These are phyloP conservation scores for Chloroceryle amazona DNA, from an alignment of 2,797 vertebrate genomes.

Conservation along the genomic window DNA sequence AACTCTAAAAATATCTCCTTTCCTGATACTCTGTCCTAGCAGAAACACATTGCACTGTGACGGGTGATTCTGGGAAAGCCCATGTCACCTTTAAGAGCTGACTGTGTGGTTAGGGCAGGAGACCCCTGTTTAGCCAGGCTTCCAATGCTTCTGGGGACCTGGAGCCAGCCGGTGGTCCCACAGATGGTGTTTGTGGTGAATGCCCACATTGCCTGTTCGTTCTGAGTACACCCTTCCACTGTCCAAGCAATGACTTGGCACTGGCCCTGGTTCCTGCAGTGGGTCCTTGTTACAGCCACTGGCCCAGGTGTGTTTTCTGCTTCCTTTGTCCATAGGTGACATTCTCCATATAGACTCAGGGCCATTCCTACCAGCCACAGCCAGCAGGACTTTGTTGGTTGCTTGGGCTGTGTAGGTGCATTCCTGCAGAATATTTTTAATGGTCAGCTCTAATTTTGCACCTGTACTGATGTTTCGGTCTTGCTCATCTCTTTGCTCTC, in stretches of 20 bases:
- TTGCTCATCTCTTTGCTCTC: constrained; percentile 33
- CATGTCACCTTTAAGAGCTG: background rate
- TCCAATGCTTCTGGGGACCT: background rate
- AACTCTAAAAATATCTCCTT: background rate
- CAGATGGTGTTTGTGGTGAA: background rate
- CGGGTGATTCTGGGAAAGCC: background rate
- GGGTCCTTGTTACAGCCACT: accelerated
- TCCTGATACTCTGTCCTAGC: background rate
- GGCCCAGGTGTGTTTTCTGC: background rate
- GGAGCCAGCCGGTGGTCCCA: background rate
- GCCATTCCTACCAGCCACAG: background rate
- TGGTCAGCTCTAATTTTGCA: background rate
- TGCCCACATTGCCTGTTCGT: accelerated
- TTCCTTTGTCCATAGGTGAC: background rate
- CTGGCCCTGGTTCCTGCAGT: background rate
- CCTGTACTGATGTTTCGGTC: background rate
- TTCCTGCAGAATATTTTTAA: background rate
- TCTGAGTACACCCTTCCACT: background rate
- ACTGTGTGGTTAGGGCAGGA: background rate
- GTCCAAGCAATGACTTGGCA: background rate
- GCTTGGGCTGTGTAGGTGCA: background rate
- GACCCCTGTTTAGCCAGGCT: background rate
- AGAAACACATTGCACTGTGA: background rate
- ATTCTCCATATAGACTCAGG: background rate
- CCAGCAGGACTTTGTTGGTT: background rate